Conservation (phyloP, 2,888 invertebrate species). For the Biston betularia region DNA sequence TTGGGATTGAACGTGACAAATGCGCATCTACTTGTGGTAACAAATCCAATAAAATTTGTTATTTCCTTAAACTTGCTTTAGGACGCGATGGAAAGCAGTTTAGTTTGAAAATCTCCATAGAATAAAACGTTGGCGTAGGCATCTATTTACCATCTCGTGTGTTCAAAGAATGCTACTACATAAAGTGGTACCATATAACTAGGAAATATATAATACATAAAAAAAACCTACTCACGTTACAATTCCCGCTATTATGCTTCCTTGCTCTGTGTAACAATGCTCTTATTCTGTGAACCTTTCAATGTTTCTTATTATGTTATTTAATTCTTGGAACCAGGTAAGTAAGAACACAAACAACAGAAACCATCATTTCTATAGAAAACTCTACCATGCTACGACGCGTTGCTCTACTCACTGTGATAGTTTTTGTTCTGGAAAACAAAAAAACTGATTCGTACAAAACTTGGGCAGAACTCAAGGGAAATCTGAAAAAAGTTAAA, state of each 20-base stretch:
- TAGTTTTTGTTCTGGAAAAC: constrained; percentile 51
- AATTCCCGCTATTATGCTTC: too few species aligned
- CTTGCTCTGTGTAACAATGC: too few species aligned
- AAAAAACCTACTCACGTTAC: too few species aligned
- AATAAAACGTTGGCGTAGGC: background rate
- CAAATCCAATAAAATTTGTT: constrained; percentile 33
- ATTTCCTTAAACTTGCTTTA: constrained; percentile 29
- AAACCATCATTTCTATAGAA: constrained; percentile 23
- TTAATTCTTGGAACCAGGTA: constrained; percentile 5
- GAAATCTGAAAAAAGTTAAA: constrained; percentile 54
- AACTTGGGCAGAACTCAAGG: constrained; percentile 58
- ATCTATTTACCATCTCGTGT: background rate
- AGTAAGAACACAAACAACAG: constrained; percentile 2
- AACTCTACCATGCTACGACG: constrained; percentile 54
- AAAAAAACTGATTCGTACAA: constrained; percentile 59
- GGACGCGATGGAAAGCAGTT: constrained; percentile 13
- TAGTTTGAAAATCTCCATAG: background rate
- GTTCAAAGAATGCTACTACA: background rate
- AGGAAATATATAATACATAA: background rate
- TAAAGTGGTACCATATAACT: background rate
- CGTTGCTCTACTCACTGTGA: constrained; percentile 41
- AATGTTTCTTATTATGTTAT: background rate
- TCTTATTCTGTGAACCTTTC: background rate
- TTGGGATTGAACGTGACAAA: constrained; percentile 35
- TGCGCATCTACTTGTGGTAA: constrained; percentile 32